Conservation (phyloP, 2,113 vertebrate genomes). For the Probosciger aterrimus region DNA sequence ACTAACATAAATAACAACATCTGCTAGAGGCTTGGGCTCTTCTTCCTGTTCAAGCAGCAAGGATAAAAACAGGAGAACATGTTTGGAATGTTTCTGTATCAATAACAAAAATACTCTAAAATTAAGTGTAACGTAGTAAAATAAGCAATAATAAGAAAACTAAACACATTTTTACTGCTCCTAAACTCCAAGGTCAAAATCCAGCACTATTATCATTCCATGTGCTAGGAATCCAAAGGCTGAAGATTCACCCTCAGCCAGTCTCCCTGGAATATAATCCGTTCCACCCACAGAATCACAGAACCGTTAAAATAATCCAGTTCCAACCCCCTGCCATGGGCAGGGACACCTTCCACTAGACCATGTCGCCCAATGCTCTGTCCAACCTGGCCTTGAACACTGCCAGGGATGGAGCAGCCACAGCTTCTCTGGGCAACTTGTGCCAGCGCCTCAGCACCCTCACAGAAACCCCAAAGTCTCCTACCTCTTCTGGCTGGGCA, state of each 20-base stretch:
- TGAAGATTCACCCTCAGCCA: neutral
- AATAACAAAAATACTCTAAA: neutral
- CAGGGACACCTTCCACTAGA: neutral
- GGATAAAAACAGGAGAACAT: neutral
- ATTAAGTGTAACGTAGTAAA: neutral
- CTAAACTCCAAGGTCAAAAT: neutral
- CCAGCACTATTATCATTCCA: neutral
- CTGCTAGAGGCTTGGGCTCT: slow-evolving; percentile 72
- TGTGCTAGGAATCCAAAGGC: neutral
- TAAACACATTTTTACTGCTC: neutral
- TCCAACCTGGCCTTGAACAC: neutral
- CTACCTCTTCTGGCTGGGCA: slow-evolving; percentile 56
- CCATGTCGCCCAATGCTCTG: neutral
- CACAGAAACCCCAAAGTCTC: neutral
- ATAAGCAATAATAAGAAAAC: neutral
- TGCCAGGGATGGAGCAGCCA: neutral
- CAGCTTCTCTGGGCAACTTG: neutral
- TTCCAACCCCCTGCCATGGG: neutral
- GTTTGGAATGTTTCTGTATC: neutral
- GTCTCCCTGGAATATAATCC: neutral
- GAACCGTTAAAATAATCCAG: neutral
- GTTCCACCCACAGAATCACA: neutral
- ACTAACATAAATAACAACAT: slow-evolving; percentile 88
- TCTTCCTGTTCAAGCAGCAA: slow-evolving; percentile 54
- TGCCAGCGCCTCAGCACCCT: neutral